Percentiles rank a stretch among this genome's conserved stretches.
Conservation (phyloP, 2,888 invertebrate genomes). For the Augiades crinisus region DNA sequence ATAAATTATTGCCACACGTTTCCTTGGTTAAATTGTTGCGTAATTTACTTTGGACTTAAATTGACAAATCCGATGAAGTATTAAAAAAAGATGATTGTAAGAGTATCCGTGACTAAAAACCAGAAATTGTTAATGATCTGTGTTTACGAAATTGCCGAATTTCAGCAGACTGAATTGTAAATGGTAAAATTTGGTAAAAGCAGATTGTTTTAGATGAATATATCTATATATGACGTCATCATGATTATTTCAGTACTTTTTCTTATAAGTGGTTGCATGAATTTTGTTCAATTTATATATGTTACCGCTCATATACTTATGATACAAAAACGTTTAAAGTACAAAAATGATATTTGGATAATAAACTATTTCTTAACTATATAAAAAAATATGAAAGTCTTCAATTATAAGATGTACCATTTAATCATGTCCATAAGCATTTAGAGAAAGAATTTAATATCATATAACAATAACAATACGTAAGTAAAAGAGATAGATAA, state of each 20-base stretch:
- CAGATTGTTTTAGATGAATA: no score
- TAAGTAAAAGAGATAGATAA: conserved; percentile 5
- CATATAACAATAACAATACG: no score
- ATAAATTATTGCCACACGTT: no score
- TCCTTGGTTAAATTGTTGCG: no score
- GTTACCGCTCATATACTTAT: neutral
- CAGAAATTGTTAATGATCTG: no score
- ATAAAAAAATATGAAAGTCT: neutral
- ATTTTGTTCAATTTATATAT: neutral
- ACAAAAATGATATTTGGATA: conserved; percentile 10
- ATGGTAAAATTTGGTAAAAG: no score
- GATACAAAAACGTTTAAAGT: neutral
- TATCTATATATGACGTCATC: neutral
- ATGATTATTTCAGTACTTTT: neutral
- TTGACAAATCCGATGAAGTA: neutral
- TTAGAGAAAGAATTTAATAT: conserved; percentile 2
- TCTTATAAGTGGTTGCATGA: neutral
- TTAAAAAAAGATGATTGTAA: neutral
- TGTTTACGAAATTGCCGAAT: neutral
- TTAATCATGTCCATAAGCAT: conserved; percentile 6
- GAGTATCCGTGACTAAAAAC: neutral
- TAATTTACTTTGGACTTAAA: neutral
- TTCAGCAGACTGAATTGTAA: neutral
- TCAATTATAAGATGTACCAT: neutral
- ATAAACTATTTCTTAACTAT: neutral